Evolutionary conservation across 2,797 vertebrate genomes (phyloP).

Genomic region (Pyrocephalus nanus): DNA sequence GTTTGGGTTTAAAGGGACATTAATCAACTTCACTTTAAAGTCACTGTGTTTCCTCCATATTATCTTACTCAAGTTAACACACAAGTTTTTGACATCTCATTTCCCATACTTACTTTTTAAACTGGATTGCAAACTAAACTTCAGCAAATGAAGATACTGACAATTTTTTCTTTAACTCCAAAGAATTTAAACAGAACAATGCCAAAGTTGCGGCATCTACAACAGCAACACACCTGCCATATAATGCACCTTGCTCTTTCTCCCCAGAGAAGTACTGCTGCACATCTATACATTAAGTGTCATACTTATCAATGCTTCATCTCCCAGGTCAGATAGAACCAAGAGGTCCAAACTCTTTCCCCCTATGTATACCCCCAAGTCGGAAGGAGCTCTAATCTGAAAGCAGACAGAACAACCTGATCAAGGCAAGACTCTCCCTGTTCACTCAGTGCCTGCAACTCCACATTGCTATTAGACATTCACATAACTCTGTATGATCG

Average conservation of each 20-base stretch:
- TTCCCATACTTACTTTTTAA: not conserved
- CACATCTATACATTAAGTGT: not conserved
- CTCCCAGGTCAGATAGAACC: not conserved
- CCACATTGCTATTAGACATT: not conserved
- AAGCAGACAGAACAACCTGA: not conserved
- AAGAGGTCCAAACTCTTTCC: not conserved
- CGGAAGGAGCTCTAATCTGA: not conserved
- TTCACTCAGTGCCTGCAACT: not conserved
- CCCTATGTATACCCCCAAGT: accelerated
- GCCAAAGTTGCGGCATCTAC: not conserved
- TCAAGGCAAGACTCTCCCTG: not conserved
- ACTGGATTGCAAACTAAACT: not conserved
- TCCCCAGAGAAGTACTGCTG: not conserved
- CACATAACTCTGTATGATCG: not conserved
- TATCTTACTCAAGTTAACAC: not conserved
- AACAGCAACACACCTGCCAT: not conserved
- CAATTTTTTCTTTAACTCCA: not conserved
- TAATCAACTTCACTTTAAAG: not conserved
- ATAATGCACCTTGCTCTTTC: not conserved
- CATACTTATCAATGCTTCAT: not conserved
- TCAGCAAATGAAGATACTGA: not conserved
- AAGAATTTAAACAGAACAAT: not conserved
- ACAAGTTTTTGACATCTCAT: not conserved
- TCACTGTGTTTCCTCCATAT: not conserved
- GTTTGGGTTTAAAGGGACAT: not conserved